Percentiles rank a stretch among this genome's conserved stretches.
phyloP scores from a whole-genome alignment of 92 coral and sea anemone genomes.

The Zoanthus gigantus region DNA sequence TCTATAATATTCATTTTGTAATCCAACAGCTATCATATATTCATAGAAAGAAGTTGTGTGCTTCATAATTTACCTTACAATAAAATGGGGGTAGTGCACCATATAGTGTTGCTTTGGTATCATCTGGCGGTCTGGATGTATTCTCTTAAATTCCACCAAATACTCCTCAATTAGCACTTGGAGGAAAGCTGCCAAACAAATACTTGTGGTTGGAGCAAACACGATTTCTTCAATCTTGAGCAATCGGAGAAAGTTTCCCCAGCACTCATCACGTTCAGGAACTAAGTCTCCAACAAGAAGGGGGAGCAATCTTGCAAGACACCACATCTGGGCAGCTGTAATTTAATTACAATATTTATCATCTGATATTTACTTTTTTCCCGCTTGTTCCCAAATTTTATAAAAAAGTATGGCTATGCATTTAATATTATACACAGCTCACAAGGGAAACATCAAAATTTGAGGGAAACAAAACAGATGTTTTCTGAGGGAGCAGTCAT shows the following conservation, averaged over 20 bases:
- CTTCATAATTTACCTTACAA: not conserved
- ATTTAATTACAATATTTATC: not conserved
- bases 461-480: too few relatives aligned
- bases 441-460: too few relatives aligned
- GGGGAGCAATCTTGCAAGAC: not conserved
- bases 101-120: not conserved
- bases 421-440: too few relatives aligned
- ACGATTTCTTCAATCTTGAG: not conserved
- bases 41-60: not conserved
- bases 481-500: too few relatives aligned
- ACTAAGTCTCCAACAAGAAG: not conserved
- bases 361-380: not conserved
- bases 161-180: not conserved
- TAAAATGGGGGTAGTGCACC: not conserved
- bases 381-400: not conserved
- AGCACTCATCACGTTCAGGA: not conserved
- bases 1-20: too few relatives aligned
- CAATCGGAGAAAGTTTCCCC: not conserved
- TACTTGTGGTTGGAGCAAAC: not conserved
- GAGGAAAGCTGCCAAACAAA: not conserved
- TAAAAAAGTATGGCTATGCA: too few relatives aligned
- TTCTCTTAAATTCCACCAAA: not conserved
- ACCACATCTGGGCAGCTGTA: slow-evolving; percentile 21
- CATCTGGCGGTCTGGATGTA: not conserved
- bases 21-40: too few relatives aligned